phyloP scores from a whole-genome alignment of 2,797 vertebrate genomes.

The Craterocephalus amniculus region DNA sequence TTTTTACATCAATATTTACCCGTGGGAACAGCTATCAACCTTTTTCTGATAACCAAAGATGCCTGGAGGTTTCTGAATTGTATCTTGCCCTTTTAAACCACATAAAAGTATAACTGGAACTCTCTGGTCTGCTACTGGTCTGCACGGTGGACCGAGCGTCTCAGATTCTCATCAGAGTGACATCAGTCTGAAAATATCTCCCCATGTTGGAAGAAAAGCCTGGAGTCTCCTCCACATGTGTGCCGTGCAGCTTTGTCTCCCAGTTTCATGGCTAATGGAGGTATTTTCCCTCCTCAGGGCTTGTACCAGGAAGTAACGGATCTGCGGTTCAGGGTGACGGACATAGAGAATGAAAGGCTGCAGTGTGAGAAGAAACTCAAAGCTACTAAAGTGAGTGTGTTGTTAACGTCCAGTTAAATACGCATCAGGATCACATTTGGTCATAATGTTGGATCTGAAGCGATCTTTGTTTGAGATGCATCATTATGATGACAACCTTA shows the following conservation, averaged over 20 bases:
- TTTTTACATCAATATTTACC: no score
- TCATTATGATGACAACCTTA: constrained; percentile 13
- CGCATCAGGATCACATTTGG: not conserved
- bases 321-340: constrained; percentile 87
- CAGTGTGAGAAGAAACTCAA: constrained; percentile 92
- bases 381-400: constrained; percentile 87
- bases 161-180: constrained; percentile 45
- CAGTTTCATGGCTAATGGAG: constrained; percentile 44
- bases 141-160: constrained; percentile 33
- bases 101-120: no score
- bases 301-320: constrained; percentile 91
- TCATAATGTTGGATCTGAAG: not conserved
- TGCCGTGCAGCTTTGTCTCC: constrained; percentile 15
- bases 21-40: no score
- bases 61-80: no score
- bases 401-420: constrained; percentile 1
- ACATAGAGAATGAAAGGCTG: constrained; percentile 89
- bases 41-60: no score
- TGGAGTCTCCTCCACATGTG: constrained; percentile 20
- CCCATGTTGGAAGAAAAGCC: constrained; percentile 8
- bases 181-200: constrained; percentile 38
- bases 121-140: constrained; percentile 19
- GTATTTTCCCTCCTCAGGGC: constrained; percentile 78
- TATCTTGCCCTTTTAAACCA: no score
- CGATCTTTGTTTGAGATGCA: constrained; percentile 8